Evolutionary conservation across 2,113 vertebrate genomes (phyloP).

Genomic region (Euleptes europaea): DNA sequence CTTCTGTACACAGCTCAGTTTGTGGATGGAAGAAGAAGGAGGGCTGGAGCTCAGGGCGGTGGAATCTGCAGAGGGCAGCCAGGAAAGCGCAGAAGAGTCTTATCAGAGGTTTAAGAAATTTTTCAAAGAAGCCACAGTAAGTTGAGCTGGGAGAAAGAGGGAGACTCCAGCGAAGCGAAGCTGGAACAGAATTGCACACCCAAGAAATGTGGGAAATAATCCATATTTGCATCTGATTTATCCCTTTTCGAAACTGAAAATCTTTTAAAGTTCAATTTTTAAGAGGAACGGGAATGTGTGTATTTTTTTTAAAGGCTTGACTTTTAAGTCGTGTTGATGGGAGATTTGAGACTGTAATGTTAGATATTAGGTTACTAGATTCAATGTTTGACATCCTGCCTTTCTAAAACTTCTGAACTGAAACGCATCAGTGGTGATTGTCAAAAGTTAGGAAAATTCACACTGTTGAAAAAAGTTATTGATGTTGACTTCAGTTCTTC

Average conservation of each 20-base stretch:
- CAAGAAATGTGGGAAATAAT: too few relatives aligned
- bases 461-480: background rate
- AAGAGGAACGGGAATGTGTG: too few relatives aligned
- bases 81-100: conserved; percentile 71
- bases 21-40: conserved; percentile 86
- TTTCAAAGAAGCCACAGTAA: conserved; percentile 83
- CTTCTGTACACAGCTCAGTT: conserved; percentile 75
- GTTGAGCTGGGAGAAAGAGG: conserved; percentile 22
- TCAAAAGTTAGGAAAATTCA: background rate
- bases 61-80: conserved; percentile 69
- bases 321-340: background rate
- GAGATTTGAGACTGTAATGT: too few relatives aligned
- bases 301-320: too few relatives aligned
- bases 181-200: background rate
- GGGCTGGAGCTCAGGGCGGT: conserved; percentile 75
- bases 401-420: background rate
- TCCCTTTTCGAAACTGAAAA: background rate
- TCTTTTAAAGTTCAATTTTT: background rate
- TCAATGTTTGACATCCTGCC: background rate
- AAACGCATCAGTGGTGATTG: background rate
- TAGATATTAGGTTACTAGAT: background rate
- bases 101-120: conserved; percentile 79
- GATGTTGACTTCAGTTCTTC: background rate
- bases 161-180: background rate
- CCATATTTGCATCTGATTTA: background rate